A percentile compares a stretch with the other conserved stretches of the same genome.
Evolutionary conservation across 2,113 vertebrate genomes (phyloP).

Genomic region (Archocentrus centrarchus): DNA sequence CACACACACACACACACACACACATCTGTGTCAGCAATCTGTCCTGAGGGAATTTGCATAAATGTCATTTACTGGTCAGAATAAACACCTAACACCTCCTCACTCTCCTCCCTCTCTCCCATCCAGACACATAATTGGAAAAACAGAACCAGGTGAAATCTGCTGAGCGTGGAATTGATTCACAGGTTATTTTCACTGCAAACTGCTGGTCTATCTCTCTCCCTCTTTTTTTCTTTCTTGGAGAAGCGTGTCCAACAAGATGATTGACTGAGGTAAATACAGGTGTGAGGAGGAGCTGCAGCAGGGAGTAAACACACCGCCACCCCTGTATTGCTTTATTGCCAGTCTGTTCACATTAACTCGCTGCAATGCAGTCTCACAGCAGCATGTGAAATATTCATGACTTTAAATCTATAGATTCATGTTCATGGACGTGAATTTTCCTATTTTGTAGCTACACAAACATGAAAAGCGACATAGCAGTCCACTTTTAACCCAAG

Average conservation of each 20-base stretch:
- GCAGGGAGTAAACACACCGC: not conserved
- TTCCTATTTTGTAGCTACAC: not conserved
- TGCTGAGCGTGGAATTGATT: constrained; percentile 70
- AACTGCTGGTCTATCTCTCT: constrained; percentile 21
- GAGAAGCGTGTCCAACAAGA: not conserved
- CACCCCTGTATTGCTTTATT: not conserved
- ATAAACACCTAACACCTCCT: constrained; percentile 48
- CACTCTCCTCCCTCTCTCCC: not conserved
- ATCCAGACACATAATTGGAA: constrained; percentile 63
- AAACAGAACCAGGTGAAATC: constrained; percentile 61
- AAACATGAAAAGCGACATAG: not conserved
- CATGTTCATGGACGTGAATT: not conserved
- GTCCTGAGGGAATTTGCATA: constrained; percentile 64
- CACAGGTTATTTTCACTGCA: constrained; percentile 60
- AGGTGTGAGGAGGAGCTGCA: not conserved
- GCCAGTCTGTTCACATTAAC: not conserved
- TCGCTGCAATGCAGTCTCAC: not conserved
- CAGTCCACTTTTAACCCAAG: not conserved
- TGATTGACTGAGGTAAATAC: constrained; percentile 15
- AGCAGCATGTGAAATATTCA: not conserved
- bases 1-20: not conserved
- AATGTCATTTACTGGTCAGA: constrained; percentile 72
- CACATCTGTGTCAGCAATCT: constrained; percentile 45
- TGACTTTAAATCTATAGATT: not conserved
- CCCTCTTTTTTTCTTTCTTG: not conserved